A percentile compares a stretch with the other conserved stretches of the same genome.
These are phyloP conservation scores for Meloidogyne hapla DNA, from an alignment of 1,140 invertebrate genomes.

Conservation along the genomic window DNA sequence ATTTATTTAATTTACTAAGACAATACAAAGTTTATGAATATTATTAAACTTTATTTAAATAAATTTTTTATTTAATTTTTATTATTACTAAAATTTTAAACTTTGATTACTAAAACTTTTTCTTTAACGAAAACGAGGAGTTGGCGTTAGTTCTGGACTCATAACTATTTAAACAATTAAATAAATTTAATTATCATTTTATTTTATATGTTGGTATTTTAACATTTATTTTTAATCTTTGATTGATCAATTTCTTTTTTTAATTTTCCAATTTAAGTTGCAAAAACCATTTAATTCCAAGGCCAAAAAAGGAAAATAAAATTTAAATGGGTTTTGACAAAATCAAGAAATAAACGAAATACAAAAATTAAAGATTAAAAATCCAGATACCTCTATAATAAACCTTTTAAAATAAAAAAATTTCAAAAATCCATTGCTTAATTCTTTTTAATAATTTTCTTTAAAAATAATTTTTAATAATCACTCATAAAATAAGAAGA, in stretches of 20 bases:
- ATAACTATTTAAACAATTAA: not conserved
- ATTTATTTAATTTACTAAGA: too few species aligned
- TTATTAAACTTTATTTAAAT: too few species aligned
- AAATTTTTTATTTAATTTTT: too few species aligned
- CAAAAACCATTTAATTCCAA: not conserved
- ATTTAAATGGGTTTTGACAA: too few species aligned
- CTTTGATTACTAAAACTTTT: not conserved
- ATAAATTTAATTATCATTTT: not conserved
- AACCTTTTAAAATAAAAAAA: too few species aligned
- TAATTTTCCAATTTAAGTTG: not conserved
- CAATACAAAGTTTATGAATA: too few species aligned
- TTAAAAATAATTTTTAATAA: too few species aligned
- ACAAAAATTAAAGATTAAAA: not conserved
- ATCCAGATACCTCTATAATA: too few species aligned
- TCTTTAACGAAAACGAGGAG: not conserved
- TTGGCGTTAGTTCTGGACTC: not conserved
- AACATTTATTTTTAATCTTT: not conserved
- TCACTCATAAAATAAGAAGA: too few species aligned
- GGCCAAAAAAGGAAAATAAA: not conserved
- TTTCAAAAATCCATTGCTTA: too few species aligned
- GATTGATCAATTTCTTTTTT: not conserved
- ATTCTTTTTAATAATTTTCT: too few species aligned
- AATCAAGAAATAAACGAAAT: not conserved
- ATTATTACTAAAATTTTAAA: too few species aligned
- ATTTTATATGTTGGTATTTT: not conserved